Base-by-base conservation (phyloP, 2,888 invertebrate species). In the Argyra leucocephala region DNA sequence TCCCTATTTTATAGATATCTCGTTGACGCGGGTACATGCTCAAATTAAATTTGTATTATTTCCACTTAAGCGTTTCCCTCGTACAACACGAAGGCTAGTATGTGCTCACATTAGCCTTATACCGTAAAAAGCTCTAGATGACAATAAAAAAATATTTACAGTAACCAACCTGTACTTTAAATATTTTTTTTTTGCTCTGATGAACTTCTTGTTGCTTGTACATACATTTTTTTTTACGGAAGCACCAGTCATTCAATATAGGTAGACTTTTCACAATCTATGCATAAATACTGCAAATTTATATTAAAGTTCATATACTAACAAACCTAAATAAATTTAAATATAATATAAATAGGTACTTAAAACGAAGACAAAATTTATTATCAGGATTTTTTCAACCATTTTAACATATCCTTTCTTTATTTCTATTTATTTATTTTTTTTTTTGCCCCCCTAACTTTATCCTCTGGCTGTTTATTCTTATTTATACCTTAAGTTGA, bases 231-330 rank as follows among this genome's bases (percentile, higher is more conserved):
- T 10, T 31, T 31, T 31, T 31, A 2, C 12, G 48, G 48, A 48
- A 48, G 48, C 48, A 48, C 48, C 12, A 48, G 48, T 48, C 48
- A 48, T 48, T 48, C 48, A 48, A 48, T 48, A 5, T 18, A 15
- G 15, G 15, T 9, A 48, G 48, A 48, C 2, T 3, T 48, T 18
- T 48, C 48, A 48, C 48, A 48, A 48, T 48, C 48, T 48, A 48
- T 48, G 48, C 48, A 48, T 48, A 48, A 48, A 48, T 48, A 48
- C n/a, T 48, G 48, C 48, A 48, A 48, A 48, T 48, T 48, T 48
- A 48, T 48, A 48, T 48, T 5, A 15, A 48, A 2, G 48, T 48
- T 12, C 18, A 48, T 37, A 37, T 48, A 48, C 2, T 2, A 18
- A 31, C 3, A 31, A 31, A 31, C 12, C 12, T 12, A 6, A 31